These are phyloP conservation scores for Heliconius ethilla DNA, from an alignment of 2,888 invertebrate genomes.

Conservation along the genomic window DNA sequence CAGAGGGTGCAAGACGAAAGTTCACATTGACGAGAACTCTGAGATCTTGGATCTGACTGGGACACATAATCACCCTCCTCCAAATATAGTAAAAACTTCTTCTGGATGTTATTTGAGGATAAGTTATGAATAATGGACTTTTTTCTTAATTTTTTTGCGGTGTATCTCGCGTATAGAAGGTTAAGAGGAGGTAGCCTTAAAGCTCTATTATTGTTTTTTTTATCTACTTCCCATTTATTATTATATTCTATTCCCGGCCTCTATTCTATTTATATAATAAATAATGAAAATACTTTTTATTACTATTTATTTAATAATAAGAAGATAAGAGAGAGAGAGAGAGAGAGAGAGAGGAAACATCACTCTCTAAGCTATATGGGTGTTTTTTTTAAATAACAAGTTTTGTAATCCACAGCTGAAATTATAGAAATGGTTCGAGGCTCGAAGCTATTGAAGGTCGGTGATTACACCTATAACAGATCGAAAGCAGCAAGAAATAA, in stretches of 20 bases:
- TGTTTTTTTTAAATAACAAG: neutral
- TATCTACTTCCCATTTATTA: too few relatives aligned
- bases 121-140: conserved; percentile 8
- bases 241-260: too few relatives aligned
- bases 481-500: conserved; percentile 37
- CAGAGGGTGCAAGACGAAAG: conserved; percentile 48
- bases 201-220: too few relatives aligned
- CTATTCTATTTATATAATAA: too few relatives aligned
- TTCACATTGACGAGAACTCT: conserved; percentile 42
- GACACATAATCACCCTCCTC: conserved; percentile 46
- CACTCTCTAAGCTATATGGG: neutral
- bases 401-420: conserved; percentile 35
- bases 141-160: too few relatives aligned
- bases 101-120: conserved; percentile 45
- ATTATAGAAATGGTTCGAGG: conserved; percentile 42
- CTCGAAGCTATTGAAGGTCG: conserved; percentile 35
- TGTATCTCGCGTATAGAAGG: too few relatives aligned
- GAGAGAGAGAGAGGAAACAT: neutral
- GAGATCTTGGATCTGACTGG: conserved; percentile 38
- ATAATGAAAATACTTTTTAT: too few relatives aligned
- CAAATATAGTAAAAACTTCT: conserved; percentile 34
- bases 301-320: too few relatives aligned
- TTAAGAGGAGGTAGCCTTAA: too few relatives aligned
- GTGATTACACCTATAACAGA: conserved; percentile 42
- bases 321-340: neutral